These are phyloP conservation scores for Scaeva pyrastri DNA, from an alignment of 2,888 invertebrate species.

Conservation along the genomic window DNA sequence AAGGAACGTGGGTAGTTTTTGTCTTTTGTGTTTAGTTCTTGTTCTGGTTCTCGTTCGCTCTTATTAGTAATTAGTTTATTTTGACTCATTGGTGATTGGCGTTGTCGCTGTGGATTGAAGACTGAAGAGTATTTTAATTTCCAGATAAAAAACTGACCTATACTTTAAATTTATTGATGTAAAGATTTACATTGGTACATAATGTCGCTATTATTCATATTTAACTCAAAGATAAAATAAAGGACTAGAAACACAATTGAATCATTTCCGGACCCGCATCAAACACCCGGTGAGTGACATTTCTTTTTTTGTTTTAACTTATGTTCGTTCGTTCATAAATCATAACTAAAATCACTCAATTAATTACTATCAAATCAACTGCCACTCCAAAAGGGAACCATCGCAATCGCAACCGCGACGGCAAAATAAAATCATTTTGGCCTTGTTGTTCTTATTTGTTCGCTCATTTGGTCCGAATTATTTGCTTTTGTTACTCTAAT, in stretches of 20 bases:
- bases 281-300: neutral
- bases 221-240: neutral
- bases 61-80: too few relatives aligned
- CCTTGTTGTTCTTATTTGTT: constrained; percentile 31
- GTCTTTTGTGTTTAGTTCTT: too few relatives aligned
- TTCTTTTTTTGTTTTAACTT: neutral
- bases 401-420: neutral
- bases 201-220: too few relatives aligned
- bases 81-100: too few relatives aligned
- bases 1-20: neutral
- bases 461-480: neutral
- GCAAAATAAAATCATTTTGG: constrained; percentile 2
- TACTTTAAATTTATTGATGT: too few relatives aligned
- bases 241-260: neutral
- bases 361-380: neutral
- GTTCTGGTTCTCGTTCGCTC: too few relatives aligned
- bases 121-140: neutral
- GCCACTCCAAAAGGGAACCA: neutral
- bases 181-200: too few relatives aligned
- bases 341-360: neutral
- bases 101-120: neutral
- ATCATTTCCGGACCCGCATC: neutral
- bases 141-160: neutral
- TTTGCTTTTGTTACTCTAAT: neutral
- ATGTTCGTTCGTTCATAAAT: neutral